Evolutionary conservation across 2,888 invertebrate species (phyloP).

Genomic region (Leptinotarsa haldemani): DNA sequence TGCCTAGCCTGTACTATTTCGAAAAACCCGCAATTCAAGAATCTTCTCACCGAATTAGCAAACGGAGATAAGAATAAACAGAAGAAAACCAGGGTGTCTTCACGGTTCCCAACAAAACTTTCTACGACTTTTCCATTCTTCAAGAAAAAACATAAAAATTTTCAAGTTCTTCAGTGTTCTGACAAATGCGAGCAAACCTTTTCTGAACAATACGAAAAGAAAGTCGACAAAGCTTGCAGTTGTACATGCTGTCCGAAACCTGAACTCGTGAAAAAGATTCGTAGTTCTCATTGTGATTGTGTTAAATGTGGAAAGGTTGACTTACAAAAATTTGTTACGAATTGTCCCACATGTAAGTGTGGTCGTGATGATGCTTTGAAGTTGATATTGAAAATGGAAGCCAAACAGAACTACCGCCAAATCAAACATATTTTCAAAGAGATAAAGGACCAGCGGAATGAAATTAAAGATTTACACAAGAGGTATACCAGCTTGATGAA

Average conservation of each 20-base stretch:
- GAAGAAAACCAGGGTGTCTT: conserved; percentile 7
- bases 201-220: neutral
- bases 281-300: neutral
- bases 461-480: conserved; percentile 32
- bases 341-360: neutral
- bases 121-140: conserved; percentile 16
- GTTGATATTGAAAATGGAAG: conserved; percentile 41
- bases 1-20: conserved; percentile 22
- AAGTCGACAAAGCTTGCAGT: conserved; percentile 17
- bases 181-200: conserved; percentile 24
- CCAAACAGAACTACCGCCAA: conserved; percentile 43
- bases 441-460: conserved; percentile 38
- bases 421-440: conserved; percentile 43
- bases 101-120: neutral
- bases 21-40: conserved; percentile 14
- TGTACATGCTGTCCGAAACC: conserved; percentile 5
- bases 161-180: conserved; percentile 3
- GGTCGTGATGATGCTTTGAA: conserved; percentile 33
- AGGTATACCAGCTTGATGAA: conserved; percentile 28
- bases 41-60: neutral
- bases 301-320: conserved; percentile 18
- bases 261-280: neutral
- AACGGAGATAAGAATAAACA: conserved; percentile 6
- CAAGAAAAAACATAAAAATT: conserved; percentile 22
- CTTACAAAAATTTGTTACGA: neutral